Base-by-base conservation (phyloP, 2,113 vertebrate genomes). In the Synchiropus splendidus region DNA sequence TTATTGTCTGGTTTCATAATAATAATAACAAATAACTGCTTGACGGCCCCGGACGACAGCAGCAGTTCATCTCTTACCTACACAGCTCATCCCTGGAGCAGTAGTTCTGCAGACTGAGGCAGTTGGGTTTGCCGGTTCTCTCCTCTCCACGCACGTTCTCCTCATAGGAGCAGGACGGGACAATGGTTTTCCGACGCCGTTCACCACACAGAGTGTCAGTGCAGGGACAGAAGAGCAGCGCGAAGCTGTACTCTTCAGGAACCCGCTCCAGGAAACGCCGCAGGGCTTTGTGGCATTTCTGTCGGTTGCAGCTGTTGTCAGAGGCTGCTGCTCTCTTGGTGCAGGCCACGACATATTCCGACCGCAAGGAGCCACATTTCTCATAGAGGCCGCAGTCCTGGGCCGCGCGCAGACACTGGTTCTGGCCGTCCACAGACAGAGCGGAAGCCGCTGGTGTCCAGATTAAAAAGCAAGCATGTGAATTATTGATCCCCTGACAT, bases 141-240 rank as follows among this genome's bases (percentile, higher is more conserved):
- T 86, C 70, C 30, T 92, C 90, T 45, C 75, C 77, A 53, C 47
- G 67, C 5, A 21, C 42, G 2, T 51, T 77, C 58, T 82, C 79
- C 56, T 82, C 79, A 14, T 91, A 94, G 15, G 92, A 92, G 16
- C 95, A 99, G 10, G 88, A 83, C 0, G 95, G 94, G 31, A 94
- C 95, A 11, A 99, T 97, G 71, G 92, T 94, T 74, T 96, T 90
- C 51, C 90, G 86, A 10, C 94, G 77, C 10, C 95, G 89, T 58
- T 93, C 90, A 13, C 90, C 92, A 6, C 95, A 99, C 50, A 87
- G 45, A 11, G 79, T 82, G 72, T 97, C 89, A 0, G 85, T 72
- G 32, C 95, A 99, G 0, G 90, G 91, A 42, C 95, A 99, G 77
- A 99, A 89, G 12, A 99, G 88, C 44, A 97, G 70, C 3, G 85